phyloP scores from a whole-genome alignment of 2,888 invertebrate species.

The Molanna angustata region DNA sequence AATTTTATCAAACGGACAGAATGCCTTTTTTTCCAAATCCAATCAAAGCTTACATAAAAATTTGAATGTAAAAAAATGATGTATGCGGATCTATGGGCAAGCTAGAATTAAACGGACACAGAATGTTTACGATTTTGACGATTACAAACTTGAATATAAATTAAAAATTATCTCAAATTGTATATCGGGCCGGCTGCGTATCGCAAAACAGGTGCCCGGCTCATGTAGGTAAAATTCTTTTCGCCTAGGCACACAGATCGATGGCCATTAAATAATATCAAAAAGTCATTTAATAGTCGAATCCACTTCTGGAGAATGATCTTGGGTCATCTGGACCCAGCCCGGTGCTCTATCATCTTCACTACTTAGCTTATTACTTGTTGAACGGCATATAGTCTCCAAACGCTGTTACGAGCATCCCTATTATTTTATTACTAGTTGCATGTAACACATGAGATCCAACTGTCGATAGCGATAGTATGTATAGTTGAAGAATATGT shows the following conservation, averaged over 20 bases:
- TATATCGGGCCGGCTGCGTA: slow-evolving; percentile 8
- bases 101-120: slow-evolving; percentile 15
- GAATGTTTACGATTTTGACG: slow-evolving; percentile 20
- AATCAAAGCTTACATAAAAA: slow-evolving; percentile 17
- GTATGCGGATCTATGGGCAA: slow-evolving; percentile 10
- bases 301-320: slow-evolving; percentile 20
- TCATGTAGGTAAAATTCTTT: slow-evolving; percentile 15
- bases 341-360: too few relatives aligned
- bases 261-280: slow-evolving; percentile 20
- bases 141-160: slow-evolving; percentile 31
- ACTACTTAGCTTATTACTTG: too few relatives aligned
- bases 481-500: too few relatives aligned
- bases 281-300: slow-evolving; percentile 27
- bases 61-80: slow-evolving; percentile 11
- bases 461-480: too few relatives aligned
- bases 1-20: slow-evolving; percentile 16
- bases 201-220: slow-evolving; percentile 17
- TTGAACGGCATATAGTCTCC: too few relatives aligned
- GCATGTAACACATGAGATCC: too few relatives aligned
- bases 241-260: slow-evolving; percentile 15
- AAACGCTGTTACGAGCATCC: slow-evolving; percentile 1
- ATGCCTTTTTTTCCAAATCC: slow-evolving; percentile 19
- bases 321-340: slow-evolving; percentile 14
- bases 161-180: slow-evolving; percentile 32
- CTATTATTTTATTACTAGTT: too few relatives aligned